Evolutionary conservation across 2,888 invertebrate species (phyloP), one percentile per base, ranked within the genome.

Genomic region (Acanthococcus lagerstroemiae): DNA sequence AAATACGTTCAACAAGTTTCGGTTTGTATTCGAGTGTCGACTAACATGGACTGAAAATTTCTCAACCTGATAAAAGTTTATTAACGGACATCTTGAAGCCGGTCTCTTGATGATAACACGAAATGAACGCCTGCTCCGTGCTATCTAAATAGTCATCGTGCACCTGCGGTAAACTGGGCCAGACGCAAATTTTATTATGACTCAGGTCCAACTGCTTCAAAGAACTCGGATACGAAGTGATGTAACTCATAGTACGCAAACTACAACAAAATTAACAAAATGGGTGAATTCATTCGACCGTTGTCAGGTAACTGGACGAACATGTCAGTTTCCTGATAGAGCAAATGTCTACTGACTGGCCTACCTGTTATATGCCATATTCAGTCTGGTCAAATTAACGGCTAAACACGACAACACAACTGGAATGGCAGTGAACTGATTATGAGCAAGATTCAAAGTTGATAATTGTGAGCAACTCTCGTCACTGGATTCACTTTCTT

Each of bases 181-280:
- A 95, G 73, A 88, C 87, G 0, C 86, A 85, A 71, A 95, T 90
- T 76, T 88, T 86, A 77, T 95, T 96, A 75, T 92, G 90, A 55
- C 93, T 92, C 44, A 97, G 80, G 77, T 97, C 96, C 48, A 99
- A 77, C 75, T 95, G 93, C 68, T 94, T 90, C 7, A 97, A 79
- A 55, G 86, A 85, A 46, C 86, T 84, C 0, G 97, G 96, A 76
- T 93, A 95, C 61, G 89, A 88, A 12, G 90, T 90, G 65, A 95
- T 88, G 73, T 87, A 86, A 1, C 92, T 92, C 85, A 94, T 87
- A 55, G 72, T 74, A 22, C 74, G 69, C 48, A 75, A 69, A 57
- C 74, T 74, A 67, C 17, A 67, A 67, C 52, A 66, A 67, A 56
- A 65, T 27, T 4, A 2, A 55, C 21, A 26, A 68, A 50, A 22